Conservation (phyloP, 2,113 vertebrate genomes). For the Mionectes macconnelli region DNA sequence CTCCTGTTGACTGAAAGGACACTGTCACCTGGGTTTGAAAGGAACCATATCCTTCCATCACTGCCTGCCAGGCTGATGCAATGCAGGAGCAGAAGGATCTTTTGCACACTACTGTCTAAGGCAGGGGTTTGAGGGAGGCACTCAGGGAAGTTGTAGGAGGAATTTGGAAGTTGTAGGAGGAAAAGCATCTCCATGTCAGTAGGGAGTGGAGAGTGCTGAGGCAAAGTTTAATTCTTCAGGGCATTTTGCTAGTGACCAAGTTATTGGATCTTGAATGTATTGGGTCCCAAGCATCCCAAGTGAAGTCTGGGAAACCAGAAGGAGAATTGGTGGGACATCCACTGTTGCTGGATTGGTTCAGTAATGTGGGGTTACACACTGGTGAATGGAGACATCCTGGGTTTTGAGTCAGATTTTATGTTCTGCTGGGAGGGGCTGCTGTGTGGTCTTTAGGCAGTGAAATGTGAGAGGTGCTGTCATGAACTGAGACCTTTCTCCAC, state of each 20-base stretch:
- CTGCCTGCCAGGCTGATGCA: not conserved
- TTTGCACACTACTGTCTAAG: slow-evolving; percentile 14
- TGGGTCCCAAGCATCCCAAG: not conserved
- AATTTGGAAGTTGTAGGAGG: slow-evolving; percentile 12
- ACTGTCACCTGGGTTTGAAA: not conserved
- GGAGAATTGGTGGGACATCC: not conserved
- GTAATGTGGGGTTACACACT: not conserved
- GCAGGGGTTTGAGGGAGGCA: not conserved
- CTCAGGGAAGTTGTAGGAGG: slow-evolving; percentile 54
- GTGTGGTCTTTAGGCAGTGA: not conserved
- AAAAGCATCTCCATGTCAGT: slow-evolving; percentile 13
- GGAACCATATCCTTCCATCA: not conserved
- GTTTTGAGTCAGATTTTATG: not conserved
- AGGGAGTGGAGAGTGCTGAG: not conserved
- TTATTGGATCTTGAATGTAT: slow-evolving; percentile 1
- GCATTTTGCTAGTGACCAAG: not conserved
- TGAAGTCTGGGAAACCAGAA: not conserved
- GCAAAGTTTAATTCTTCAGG: not conserved
- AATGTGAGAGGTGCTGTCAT: not conserved
- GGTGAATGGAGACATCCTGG: not conserved
- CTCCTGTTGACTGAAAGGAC: not conserved
- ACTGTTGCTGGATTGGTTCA: not conserved
- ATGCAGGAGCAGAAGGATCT: not conserved
- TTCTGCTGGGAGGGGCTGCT: not conserved
- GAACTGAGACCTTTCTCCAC: not conserved